Base-by-base conservation (phyloP, 2,797 vertebrate genomes). In the Danionella dracula region DNA sequence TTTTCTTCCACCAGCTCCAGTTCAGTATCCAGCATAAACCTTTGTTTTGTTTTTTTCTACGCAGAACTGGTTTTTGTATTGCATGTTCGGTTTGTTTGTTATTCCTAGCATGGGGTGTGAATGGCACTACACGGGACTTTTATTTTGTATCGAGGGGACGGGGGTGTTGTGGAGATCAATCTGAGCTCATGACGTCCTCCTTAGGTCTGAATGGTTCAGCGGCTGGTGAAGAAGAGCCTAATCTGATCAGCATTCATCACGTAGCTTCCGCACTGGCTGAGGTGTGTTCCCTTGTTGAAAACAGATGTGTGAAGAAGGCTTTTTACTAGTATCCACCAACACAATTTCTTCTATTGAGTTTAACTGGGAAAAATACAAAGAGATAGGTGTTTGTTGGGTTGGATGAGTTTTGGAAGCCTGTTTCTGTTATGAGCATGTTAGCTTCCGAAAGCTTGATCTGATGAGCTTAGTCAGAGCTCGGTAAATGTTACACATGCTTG, bases 131-230 rank as follows among this genome's bases (percentile, higher is more conserved):
- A 37, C 13, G n/a, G 69, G 68, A 68, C 37, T 74, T 66, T 41
- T 46, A 17, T 57, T 41, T 44, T 71, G 61, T 72, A 23, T 68
- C 57, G 66, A 35, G 32, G 68, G 64, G 46, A 55, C n/a, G 34
- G 44, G 54, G 54, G 17, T 54, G 49, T 48, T 29, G 12, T 46
- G 69, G 51, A 54, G 60, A 58, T 66, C 57, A 64, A 19, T 70
- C 66, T 76, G 35, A 76, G 63, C 78, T 76, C 73, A 76, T 78
- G 78, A 77, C 42, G 49, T 79, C 66, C 63, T 72, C 35, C 38
- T 20, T 1, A 53, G 72, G 70, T 38, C 64, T 15, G 72, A 78
- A 29, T 50, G 56, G 68, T 70, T 62, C 41, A 55, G 49, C 58
- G 27, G 29, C 38, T 17, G 63, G 59, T 57, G 20, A 19, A 27